Evolutionary conservation across 1,140 invertebrate genomes (phyloP).

Genomic region (Brachionus koreanus): DNA sequence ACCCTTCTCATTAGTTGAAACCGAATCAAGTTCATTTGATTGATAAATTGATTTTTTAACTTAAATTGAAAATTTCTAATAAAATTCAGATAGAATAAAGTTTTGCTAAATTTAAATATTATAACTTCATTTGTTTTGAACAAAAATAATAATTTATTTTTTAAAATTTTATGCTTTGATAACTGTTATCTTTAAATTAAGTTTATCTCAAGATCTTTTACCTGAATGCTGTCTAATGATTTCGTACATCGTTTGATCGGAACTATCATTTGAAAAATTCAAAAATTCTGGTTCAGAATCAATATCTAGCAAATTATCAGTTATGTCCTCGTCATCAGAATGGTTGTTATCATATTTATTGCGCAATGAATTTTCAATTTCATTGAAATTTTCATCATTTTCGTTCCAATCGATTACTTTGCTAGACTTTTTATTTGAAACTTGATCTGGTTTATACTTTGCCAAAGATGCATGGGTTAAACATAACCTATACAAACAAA

Average conservation of each 20-base stretch:
- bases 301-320: background rate
- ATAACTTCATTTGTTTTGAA: too few relatives aligned
- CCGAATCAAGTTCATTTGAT: background rate
- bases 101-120: too few relatives aligned
- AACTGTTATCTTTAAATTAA: background rate
- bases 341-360: background rate
- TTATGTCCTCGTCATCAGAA: background rate
- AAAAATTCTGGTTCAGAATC: background rate
- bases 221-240: background rate
- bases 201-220: background rate
- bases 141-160: too few relatives aligned
- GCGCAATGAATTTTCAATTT: background rate
- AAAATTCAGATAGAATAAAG: too few relatives aligned
- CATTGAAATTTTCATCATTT: background rate
- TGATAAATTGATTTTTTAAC: background rate
- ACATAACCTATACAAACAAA: background rate
- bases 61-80: too few relatives aligned
- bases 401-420: background rate
- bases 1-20: background rate
- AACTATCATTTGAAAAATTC: background rate
- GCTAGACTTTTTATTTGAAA: background rate
- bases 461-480: background rate
- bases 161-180: background rate
- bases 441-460: background rate
- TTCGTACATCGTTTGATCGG: background rate